Percentiles rank a stretch among this genome's conserved stretches.
These are phyloP conservation scores for Tribolium castaneum DNA, from an alignment of 1,140 invertebrate genomes.

Conservation along the genomic window DNA sequence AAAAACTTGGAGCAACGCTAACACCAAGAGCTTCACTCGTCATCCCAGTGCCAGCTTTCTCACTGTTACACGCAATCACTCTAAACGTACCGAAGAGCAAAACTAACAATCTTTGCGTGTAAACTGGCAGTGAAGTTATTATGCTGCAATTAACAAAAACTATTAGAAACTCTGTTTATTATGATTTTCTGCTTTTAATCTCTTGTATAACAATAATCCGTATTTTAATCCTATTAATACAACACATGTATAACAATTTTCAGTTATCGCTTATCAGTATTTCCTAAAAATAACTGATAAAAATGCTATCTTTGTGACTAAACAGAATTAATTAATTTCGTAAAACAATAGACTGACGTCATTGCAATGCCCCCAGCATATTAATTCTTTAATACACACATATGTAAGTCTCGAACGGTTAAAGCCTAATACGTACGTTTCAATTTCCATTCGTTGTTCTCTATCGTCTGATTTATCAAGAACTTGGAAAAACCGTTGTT, in stretches of 20 bases:
- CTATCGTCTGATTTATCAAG: conserved; percentile 82
- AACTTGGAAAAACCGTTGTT: conserved; percentile 90
- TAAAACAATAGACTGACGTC: background rate
- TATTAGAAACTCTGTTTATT: background rate
- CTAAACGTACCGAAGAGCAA: conserved; percentile 97
- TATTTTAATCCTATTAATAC: too few species aligned
- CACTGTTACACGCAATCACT: conserved; percentile 93
- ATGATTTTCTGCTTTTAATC: too few species aligned
- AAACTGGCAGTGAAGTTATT: conserved; percentile 86
- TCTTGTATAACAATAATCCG: too few species aligned
- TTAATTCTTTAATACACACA: background rate
- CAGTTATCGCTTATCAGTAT: background rate
- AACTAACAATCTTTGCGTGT: conserved; percentile 93
- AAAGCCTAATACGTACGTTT: conserved; percentile 75
- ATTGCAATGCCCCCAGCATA: background rate
- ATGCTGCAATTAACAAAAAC: conserved; percentile 73
- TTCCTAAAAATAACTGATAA: conserved; percentile 1
- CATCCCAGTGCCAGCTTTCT: conserved; percentile 92
- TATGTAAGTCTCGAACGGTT: background rate
- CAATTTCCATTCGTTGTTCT: conserved; percentile 91
- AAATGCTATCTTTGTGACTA: background rate
- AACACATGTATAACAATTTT: background rate
- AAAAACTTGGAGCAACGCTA: conserved; percentile 97
- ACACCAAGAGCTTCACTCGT: conserved; percentile 95
- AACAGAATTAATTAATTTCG: background rate